phyloP scores from a whole-genome alignment of 2,797 vertebrate genomes.

The Pseudotriccus pelzelni region DNA sequence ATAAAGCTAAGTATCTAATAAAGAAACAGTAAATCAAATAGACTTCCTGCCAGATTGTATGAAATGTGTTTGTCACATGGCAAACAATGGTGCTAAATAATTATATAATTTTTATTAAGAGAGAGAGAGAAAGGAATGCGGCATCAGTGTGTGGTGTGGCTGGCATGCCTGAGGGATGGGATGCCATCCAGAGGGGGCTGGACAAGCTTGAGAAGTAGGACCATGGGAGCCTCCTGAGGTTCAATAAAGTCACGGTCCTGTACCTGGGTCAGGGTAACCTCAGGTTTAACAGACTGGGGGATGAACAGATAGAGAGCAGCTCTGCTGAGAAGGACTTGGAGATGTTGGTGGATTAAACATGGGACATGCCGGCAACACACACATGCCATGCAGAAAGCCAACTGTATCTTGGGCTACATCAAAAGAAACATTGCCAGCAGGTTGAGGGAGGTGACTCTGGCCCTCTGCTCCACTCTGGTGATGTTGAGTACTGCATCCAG shows the following conservation, averaged over 20 bases:
- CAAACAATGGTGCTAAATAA: not conserved
- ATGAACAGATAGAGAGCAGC: not conserved
- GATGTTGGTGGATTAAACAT: not conserved
- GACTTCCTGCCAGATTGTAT: not conserved
- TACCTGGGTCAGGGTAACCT: not conserved
- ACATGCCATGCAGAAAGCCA: not conserved
- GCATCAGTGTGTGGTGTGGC: not conserved
- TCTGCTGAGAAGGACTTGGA: not conserved
- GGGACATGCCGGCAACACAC: not conserved
- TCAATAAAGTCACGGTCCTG: not conserved
- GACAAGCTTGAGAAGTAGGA: not conserved
- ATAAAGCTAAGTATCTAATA: not conserved
- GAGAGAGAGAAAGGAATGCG: not conserved
- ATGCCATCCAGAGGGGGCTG: not conserved
- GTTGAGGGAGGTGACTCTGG: not conserved
- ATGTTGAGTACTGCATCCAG: not conserved
- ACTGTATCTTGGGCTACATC: not conserved
- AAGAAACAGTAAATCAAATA: not conserved
- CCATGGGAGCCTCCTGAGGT: not conserved
- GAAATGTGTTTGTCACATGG: not conserved
- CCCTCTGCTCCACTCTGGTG: not conserved
- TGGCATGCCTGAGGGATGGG: not conserved
- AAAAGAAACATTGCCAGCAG: not conserved
- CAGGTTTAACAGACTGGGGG: fast-evolving
- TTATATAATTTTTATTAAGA: not conserved